phyloP scores from a whole-genome alignment of 2,888 invertebrate species.

The Chloromyia formosa region DNA sequence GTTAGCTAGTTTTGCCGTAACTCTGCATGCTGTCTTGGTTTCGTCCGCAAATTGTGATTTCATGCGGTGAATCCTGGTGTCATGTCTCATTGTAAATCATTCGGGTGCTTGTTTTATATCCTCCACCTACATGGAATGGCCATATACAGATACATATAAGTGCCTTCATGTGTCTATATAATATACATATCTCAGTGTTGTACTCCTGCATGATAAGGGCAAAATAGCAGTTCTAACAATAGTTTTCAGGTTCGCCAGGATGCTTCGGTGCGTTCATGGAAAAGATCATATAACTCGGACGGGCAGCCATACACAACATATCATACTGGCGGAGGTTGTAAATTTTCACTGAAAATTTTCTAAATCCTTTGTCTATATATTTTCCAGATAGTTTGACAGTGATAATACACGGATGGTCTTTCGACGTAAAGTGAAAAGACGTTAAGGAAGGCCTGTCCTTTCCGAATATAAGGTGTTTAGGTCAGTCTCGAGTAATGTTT shows the following conservation, averaged over 20 bases:
- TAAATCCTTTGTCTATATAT: background rate
- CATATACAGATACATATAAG: too few species aligned
- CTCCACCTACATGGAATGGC: background rate
- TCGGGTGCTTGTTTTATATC: conserved; percentile 31
- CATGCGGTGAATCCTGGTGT: conserved; percentile 31
- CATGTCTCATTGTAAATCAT: conserved; percentile 38
- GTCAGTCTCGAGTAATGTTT: too few species aligned
- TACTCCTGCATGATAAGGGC: too few species aligned
- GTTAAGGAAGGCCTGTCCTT: too few species aligned
- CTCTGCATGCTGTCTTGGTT: conserved; percentile 16
- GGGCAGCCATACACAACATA: background rate
- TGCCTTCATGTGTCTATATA: too few species aligned
- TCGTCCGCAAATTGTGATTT: conserved; percentile 41
- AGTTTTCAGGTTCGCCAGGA: background rate
- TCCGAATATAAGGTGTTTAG: too few species aligned
- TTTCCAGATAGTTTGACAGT: conserved; percentile 1
- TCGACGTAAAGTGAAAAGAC: too few species aligned
- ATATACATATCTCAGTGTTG: too few species aligned
- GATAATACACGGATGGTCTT: too few species aligned
- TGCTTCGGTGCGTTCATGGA: background rate
- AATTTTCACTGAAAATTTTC: conserved; percentile 11
- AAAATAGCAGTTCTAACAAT: too few species aligned
- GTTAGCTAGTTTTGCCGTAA: conserved; percentile 20
- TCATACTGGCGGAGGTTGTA: conserved; percentile 15
- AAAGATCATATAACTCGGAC: background rate